Base-by-base conservation (phyloP, 2,888 invertebrate species). In the Furcula furcula region DNA sequence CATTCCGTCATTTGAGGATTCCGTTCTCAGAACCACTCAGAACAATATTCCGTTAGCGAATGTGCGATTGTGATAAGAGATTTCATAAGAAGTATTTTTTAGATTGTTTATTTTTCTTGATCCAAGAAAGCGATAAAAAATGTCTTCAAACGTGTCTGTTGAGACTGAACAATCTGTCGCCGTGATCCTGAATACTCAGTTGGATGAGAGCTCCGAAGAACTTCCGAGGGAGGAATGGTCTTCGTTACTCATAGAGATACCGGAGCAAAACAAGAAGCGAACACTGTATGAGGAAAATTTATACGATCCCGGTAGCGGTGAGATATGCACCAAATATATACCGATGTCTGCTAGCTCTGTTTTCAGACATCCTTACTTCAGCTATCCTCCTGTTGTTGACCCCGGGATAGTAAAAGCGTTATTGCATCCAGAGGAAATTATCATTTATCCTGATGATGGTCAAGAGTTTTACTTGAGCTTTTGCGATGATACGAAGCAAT, bases 271-370 rank as follows among this genome's bases (percentile, higher is more conserved):
- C 25, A 38, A 46, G 2, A 75, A 76, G 36, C 37, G 50, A 31
- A 34, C 38, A 3, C 37, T 70, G 1, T 62, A 43, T 21, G 53
- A 55, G 14, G 11, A 60, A 26, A 71, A 65, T 0, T 32, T 68
- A 0, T 78, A 66, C 19, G 53, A 62, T 2, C 70, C 75, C 2
- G 76, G 74, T 0, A 70, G 65, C 31, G 72, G 68, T 0, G 74
- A 77, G 15, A 50, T 77, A 26, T 79, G 80, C 26, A 39, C 60
- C 0, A 63, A 70, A 23, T 77, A 75, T 31, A 53, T 76, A 4
- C 14, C 63, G 0, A 33, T 68, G 36, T 80, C 79, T 2, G 59
- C 57, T 11, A 78, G 76, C 28, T 58, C 61, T 2, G 11, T 28
- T 6, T 11, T 28, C 2, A 28, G 28, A 18, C 18, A 28, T 28